Percentiles rank a stretch among this genome's conserved stretches.
Conservation (phyloP, 2,888 invertebrate genomes). For the Drosophila nr. perissopoda region DNA sequence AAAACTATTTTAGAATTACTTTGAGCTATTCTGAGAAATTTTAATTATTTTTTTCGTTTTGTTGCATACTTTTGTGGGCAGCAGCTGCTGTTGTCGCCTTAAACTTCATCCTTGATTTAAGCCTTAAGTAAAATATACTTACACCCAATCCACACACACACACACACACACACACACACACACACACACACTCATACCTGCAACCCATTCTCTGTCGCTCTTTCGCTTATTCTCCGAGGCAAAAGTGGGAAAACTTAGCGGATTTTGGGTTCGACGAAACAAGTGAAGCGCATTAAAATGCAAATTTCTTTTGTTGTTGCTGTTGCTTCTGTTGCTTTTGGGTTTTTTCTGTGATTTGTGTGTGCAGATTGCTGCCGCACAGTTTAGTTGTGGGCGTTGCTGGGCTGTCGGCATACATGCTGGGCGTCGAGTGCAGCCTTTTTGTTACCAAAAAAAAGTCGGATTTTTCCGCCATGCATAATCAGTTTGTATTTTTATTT, state of each 20-base stretch:
- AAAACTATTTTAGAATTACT: background rate
- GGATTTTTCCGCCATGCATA: conserved; percentile 78
- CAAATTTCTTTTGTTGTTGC: conserved; percentile 63
- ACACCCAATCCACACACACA: conserved; percentile 10
- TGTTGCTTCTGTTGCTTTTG: conserved; percentile 26
- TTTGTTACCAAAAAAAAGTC: conserved; percentile 45
- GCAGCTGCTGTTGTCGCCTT: conserved; percentile 34
- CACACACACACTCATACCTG: conserved; percentile 1
- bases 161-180: background rate
- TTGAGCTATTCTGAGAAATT: background rate
- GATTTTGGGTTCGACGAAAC: conserved; percentile 59
- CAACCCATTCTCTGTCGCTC: conserved; percentile 1
- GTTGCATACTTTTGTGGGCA: conserved; percentile 31
- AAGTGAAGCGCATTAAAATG: conserved; percentile 81
- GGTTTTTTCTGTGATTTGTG: conserved; percentile 69
- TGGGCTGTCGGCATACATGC: conserved; percentile 37
- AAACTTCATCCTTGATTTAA: conserved; percentile 35
- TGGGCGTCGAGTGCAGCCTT: conserved; percentile 47
- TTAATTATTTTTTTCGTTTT: background rate
- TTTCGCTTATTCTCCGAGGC: conserved; percentile 12
- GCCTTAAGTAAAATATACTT: conserved; percentile 39
- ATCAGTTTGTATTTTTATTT: conserved; percentile 79
- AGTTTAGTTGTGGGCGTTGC: conserved; percentile 77
- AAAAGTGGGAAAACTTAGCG: conserved; percentile 43
- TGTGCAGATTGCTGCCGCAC: conserved; percentile 49